Evolutionary conservation across 2,888 invertebrate genomes (phyloP), one percentile per base, ranked within the genome.

Genomic region (Dolichomitus sp.): DNA sequence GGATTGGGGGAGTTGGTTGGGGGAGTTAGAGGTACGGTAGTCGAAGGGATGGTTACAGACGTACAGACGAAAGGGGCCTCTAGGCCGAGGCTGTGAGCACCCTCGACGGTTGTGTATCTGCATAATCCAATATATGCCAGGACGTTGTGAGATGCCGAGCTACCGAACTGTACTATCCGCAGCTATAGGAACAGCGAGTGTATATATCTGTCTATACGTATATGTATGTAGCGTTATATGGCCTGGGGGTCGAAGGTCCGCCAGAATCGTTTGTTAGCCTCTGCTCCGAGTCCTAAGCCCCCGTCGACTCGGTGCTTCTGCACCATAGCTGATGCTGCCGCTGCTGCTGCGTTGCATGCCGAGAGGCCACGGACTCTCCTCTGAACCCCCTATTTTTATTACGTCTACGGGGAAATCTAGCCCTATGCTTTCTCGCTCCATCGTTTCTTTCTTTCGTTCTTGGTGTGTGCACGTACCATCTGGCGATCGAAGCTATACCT

Each of bases 401-500:
- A 89, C 88, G 91, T 90, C 91, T 91, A 90, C 89, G 88, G 92
- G 92, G 91, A 92, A 91, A 91, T 92, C 91, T 89, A 91, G 87
- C 87, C 85, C 85, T 84, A 74, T 65, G 76, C 80, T 77, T 77
- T 77, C 80, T 76, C 80, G 73, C 73, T 80, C 80, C 42, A 57
- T 76, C 73, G 73, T 80, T 80, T 83, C 80, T 83, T 83, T 77
- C 80, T 77, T 73, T 83, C 52, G 68, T 42, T 33, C 73, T 57
- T 61, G 59, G 68, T 77, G 73, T 69, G 80, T 48, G 63, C 76
- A 69, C 77, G 83, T 80, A 83, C 76, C 83, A 83, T 83, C 83
- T 83, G 83, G 83, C 80, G 77, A 80, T 80, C 80, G 77, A 70
- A 69, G 69, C 73, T 79, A 72, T 76, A 81, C 72, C 78, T 57